Evolutionary conservation across 1,140 invertebrate genomes (phyloP), one percentile per base, ranked within the genome.

Genomic region (Anthonomus grandis): DNA sequence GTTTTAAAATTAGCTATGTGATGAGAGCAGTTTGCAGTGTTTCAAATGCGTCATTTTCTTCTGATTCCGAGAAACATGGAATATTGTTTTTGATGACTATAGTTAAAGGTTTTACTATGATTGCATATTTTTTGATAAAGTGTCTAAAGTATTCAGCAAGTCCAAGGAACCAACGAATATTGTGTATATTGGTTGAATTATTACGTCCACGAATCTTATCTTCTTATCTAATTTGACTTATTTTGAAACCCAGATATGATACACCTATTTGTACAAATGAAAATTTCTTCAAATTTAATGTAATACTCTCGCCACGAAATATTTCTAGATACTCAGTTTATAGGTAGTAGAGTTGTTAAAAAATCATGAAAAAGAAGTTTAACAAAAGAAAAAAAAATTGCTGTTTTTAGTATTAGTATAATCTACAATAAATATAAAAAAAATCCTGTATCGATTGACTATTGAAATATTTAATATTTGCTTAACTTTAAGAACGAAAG

Each of bases 151-250:
- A n/a, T n/a, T n/a, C n/a, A n/a, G n/a, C n/a, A n/a, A n/a, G n/a
- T n/a, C 74, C 70, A 2, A 74, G n/a, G 51, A 74, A 74, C 42
- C 70, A 62, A 24, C 68, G 58, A 8, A 74, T 44, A 4, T 67
- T 25, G 19, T 57, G 42, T 1, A 57, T 38, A 22, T 34, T 37
- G 10, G 4, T 19, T 8, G 54, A 31, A 8, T n/a, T 31, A 8
- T 31, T n/a, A 31, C 27, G 27, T 8, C n/a, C 27, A 8, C 27
- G n/a, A 31, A 31, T 31, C n/a, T 31, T n/a, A 31, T 31, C 27
- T 31, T 8, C 27, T 31, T n/a, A n/a, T 31, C n/a, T 31, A 8
- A 31, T n/a, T 31, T 31, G 6, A 8, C 27, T n/a, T n/a, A 8
- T 6, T n/a, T 31, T 6, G n/a, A 31, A 8, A n/a, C n/a, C 27